Conservation (phyloP, 2,888 invertebrate species). For the Suillia variegata region DNA sequence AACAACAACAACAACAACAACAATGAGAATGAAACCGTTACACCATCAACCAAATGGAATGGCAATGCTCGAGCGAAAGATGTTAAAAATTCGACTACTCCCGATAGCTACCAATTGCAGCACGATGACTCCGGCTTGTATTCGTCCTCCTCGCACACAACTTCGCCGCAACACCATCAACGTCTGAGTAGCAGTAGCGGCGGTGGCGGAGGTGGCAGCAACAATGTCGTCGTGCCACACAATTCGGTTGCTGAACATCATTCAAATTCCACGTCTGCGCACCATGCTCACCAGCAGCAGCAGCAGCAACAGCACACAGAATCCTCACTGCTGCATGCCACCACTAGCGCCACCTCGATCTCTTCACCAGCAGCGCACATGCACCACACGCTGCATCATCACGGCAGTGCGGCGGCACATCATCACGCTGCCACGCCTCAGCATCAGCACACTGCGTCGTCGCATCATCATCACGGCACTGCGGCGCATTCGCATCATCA, state of each 20-base stretch:
- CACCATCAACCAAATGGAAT: conserved; percentile 49
- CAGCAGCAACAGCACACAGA: no score
- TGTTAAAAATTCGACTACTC: conserved; percentile 41
- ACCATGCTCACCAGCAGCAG: conserved; percentile 18
- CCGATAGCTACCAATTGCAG: conserved; percentile 51
- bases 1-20: conserved; percentile 33
- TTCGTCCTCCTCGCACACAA: conserved; percentile 55
- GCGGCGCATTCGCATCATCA: conserved; percentile 31
- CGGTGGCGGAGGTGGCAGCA: conserved; percentile 25
- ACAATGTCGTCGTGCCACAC: conserved; percentile 41
- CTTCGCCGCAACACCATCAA: conserved; percentile 49
- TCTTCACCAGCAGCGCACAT: conserved; percentile 19
- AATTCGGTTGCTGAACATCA: conserved; percentile 45
- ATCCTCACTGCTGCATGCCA: conserved; percentile 4
- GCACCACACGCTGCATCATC: conserved; percentile 25
- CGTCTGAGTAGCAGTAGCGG: conserved; percentile 30
- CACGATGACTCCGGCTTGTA: conserved; percentile 53
- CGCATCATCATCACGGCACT: conserved; percentile 34
- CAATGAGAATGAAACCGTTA: conserved; percentile 40
- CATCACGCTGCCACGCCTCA: conserved; percentile 25
- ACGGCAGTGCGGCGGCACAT: conserved; percentile 29
- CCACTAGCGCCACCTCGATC: no score
- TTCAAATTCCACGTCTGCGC: conserved; percentile 26
- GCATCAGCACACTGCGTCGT: conserved; percentile 23
- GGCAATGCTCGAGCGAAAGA: conserved; percentile 41